phyloP scores from a whole-genome alignment of 92 coral and sea anemone species.

The Phenganax marumi region DNA sequence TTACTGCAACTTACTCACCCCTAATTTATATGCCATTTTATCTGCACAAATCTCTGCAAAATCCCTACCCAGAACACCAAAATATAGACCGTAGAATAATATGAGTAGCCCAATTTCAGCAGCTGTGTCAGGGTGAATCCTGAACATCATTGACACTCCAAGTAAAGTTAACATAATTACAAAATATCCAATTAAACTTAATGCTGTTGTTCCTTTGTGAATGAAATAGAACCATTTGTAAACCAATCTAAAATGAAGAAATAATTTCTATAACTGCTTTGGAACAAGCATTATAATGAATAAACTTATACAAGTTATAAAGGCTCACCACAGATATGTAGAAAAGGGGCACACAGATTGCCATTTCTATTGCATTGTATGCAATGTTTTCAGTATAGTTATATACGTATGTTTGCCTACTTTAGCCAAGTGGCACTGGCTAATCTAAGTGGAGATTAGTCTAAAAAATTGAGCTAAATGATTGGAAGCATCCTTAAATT shows the following conservation, averaged over 20 bases:
- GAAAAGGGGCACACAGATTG: too few relatives aligned
- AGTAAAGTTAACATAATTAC: constrained; percentile 79
- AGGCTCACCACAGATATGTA: too few relatives aligned
- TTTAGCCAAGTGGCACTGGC: too few relatives aligned
- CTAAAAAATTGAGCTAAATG: neutral
- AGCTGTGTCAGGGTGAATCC: constrained; percentile 81
- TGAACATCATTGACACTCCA: constrained; percentile 83
- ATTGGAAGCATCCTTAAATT: too few relatives aligned
- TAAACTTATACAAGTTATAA: too few relatives aligned
- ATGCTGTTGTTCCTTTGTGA: constrained; percentile 84
- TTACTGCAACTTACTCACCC: constrained; percentile 64
- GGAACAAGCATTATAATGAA: too few relatives aligned
- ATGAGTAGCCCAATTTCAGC: constrained; percentile 89
- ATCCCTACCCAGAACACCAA: constrained; percentile 97
- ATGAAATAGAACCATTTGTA: constrained; percentile 92
- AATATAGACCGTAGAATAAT: constrained; percentile 92
- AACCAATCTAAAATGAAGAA: constrained; percentile 65
- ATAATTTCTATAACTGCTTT: too few relatives aligned
- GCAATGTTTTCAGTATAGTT: too few relatives aligned
- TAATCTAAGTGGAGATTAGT: neutral
- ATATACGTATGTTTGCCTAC: too few relatives aligned
- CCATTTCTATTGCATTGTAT: too few relatives aligned
- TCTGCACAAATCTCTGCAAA: constrained; percentile 99
- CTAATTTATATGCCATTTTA: constrained; percentile 97
- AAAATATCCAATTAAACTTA: constrained; percentile 88